Base-by-base conservation (phyloP, 2,888 invertebrate species). In the Conus canariensis region DNA sequence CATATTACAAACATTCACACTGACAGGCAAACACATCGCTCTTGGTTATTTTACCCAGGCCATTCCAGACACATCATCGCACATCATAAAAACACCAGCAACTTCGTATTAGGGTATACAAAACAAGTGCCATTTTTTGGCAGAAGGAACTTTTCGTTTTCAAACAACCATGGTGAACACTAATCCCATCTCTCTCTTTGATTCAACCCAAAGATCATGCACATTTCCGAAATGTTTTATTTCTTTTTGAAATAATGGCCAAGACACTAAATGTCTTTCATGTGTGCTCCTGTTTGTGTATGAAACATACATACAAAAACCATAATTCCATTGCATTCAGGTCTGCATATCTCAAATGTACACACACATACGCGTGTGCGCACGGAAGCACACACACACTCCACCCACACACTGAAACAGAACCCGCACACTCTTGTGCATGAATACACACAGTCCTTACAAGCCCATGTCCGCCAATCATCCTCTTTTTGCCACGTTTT, bases 201-300 rank as follows among this genome's bases (percentile, higher is more conserved):
- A 64, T 14, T 45, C 45, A 45, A 45, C 45, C 1, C 45, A 45
- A 45, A 45, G 45, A 45, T 45, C 4, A 45, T 4, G 45, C 45
- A 45, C 45, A 45, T 80, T 80, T 80, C 45, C 77, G 45, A 80
- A 80, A 80, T 80, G 77, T 80, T 80, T 80, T 45, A 80, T 80
- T 80, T 80, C 45, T 80, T 80, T 80, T 80, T 80, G 77, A 80
- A 80, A 80, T 45, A 80, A 80, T 80, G 77, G 77, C 77, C 30
- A 80, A 80, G 77, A 30, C 77, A 80, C 77, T 80, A 80, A 80
- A 80, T 80, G 30, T 80, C 77, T 80, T 80, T 80, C 16, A 22
- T 80, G 77, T 80, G 77, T 80, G 77, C 30, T 25, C 45, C 30
- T 12, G 30, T 80, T 10, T 80, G 25, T 30, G 77, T 80, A 80